A percentile compares a stretch with the other conserved stretches of the same genome.
phyloP scores from a whole-genome alignment of 2,113 vertebrate genomes.

The Corythornis cristatus region DNA sequence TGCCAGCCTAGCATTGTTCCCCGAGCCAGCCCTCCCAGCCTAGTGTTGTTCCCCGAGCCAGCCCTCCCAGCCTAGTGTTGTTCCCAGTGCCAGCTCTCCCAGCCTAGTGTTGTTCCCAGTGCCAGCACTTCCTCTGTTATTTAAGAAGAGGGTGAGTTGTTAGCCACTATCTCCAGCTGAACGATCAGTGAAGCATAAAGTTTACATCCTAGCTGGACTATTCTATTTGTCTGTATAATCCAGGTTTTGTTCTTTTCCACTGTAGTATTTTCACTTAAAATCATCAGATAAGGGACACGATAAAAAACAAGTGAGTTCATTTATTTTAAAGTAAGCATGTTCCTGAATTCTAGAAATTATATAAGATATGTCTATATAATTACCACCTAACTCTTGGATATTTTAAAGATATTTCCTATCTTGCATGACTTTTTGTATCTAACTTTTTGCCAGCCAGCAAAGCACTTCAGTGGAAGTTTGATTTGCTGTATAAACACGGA shows the following conservation, averaged over 20 bases:
- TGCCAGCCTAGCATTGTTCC: too few relatives aligned
- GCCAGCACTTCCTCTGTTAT: neutral
- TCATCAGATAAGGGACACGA: neutral
- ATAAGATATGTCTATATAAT: neutral
- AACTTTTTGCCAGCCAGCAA: neutral
- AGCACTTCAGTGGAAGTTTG: neutral
- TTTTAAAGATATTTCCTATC: neutral
- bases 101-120: neutral
- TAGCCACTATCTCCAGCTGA: neutral
- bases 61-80: neutral
- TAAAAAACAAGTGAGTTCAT: neutral
- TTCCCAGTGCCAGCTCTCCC: too few relatives aligned
- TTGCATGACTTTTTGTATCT: neutral
- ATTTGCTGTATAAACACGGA: neutral
- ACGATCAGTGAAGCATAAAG: neutral
- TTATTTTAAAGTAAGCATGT: neutral
- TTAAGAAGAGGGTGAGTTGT: neutral
- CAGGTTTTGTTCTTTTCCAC: neutral
- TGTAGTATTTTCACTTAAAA: neutral
- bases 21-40: neutral
- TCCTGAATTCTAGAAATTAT: neutral
- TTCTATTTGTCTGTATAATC: neutral
- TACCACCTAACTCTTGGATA: neutral
- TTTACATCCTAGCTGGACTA: slow-evolving; percentile 19
- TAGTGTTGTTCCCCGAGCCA: neutral